phyloP scores from a whole-genome alignment of 2,113 vertebrate species.

The Sebastes fasciatus region DNA sequence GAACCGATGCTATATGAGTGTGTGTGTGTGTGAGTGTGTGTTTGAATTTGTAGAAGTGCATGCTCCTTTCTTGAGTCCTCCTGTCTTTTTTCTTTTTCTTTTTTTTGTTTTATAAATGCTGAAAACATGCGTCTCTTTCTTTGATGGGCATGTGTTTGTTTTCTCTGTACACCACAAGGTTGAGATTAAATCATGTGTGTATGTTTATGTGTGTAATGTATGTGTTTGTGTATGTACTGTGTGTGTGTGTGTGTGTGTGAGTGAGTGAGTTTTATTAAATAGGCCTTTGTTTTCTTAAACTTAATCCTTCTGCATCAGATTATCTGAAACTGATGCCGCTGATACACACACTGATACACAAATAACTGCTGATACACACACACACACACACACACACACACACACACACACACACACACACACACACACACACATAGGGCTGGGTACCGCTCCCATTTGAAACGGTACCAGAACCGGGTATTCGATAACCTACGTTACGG shows the following conservation, averaged over 20 bases:
- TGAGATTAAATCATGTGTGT: background rate
- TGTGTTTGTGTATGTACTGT: background rate
- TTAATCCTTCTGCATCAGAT: conserved; percentile 76
- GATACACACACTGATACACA: conserved; percentile 43
- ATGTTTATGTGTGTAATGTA: background rate
- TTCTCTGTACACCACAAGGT: background rate
- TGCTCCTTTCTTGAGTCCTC: background rate
- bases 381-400: too few relatives aligned
- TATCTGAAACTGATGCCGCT: conserved; percentile 74
- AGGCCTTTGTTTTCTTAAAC: conserved; percentile 29
- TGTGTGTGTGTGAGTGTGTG: background rate
- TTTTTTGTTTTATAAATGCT: background rate
- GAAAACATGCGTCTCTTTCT: background rate
- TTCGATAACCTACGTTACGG: too few relatives aligned
- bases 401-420: conserved; percentile 8
- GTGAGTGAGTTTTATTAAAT: background rate
- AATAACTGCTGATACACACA: background rate
- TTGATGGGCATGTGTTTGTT: background rate
- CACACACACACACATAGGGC: conserved; percentile 7
- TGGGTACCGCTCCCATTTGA: too few relatives aligned
- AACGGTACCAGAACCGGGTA: too few relatives aligned
- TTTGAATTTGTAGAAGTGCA: background rate
- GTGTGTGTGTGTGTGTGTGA: background rate
- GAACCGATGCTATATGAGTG: background rate
- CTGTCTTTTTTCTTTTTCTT: background rate